Evolutionary conservation across 2,113 vertebrate genomes (phyloP), one percentile per base, ranked within the genome.

Genomic region (Pipra filicauda): DNA sequence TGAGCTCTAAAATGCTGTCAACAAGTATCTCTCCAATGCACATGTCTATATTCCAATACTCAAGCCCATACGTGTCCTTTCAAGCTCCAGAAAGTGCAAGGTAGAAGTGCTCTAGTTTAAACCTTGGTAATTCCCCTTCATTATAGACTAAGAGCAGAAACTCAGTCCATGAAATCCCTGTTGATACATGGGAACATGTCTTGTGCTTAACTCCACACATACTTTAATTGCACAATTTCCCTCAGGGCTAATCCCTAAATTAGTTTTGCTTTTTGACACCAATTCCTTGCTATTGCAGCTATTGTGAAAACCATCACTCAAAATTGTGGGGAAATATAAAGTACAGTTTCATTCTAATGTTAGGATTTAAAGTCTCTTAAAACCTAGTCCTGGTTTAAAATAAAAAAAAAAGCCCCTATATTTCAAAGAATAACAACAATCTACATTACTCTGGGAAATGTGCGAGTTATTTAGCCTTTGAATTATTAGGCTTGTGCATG

Each of bases 241-340:
- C 91, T 84, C 55, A 46, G 69, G 91, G 52, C 59, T 89, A 91
- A 83, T 70, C 69, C 79, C 35, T 62, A 62, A 80, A 83, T 67
- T 33, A 71, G 43, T 88, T 93, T 78, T 89, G 91, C 83, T 96
- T 95, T 93, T 81, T 95, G 89, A 94, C 79, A 93, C 51, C 75
- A 46, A 74, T 95, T 93, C 52, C 69, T 84, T 39, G 46, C 33
- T 80, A 39, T 71, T 92, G 83, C 88, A 88, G 76, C 44, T 77
- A 61, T 92, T 91, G 73, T 88, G 91, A 92, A 95, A 95, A 88
- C 2, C 10, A 77, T 16, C 39, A 30, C 44, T 92, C 80, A 44
- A 66, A 86, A 86, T 6, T 16, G 18, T 5, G 21, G 39, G 35
- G 80, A 91, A 92, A 88, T 37, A 37, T 2, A 11, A 76, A 76